Conservation (phyloP, 64 coral and sea anemone species). For the Montipora capricornis region DNA sequence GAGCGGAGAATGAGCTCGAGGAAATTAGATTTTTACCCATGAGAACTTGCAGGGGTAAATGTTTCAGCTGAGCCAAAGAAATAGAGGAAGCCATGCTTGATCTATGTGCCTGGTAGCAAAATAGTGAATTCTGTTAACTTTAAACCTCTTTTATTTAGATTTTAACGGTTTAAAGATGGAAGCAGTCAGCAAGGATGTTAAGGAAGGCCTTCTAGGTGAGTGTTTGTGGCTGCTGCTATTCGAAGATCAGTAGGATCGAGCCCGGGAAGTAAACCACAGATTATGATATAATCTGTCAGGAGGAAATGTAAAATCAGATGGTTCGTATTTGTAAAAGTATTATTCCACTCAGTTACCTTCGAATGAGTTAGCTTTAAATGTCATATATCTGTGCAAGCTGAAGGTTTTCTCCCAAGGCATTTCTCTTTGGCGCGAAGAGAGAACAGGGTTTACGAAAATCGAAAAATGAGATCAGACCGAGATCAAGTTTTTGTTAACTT, state of each 20-base stretch:
- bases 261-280: no score
- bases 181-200: slow-evolving; percentile 14
- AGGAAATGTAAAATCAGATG: no score
- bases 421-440: no score
- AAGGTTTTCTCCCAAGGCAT: no score
- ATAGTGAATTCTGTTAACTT: not conserved
- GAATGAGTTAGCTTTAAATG: no score
- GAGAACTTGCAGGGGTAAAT: not conserved
- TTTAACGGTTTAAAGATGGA: not conserved
- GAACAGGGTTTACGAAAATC: no score
- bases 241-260: not conserved
- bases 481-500: no score
- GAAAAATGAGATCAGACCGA: no score
- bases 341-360: no score
- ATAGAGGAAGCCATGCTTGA: not conserved
- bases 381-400: no score
- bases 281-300: no score
- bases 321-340: no score
- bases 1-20: slow-evolving; percentile 12
- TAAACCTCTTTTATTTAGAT: not conserved
- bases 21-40: slow-evolving; percentile 2
- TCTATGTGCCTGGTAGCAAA: not conserved
- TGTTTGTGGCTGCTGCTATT: not conserved
- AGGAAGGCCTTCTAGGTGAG: slow-evolving; percentile 18
- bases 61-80: not conserved